A percentile compares a stretch with the other conserved stretches of the same genome.
phyloP scores from a whole-genome alignment of 2,113 vertebrate genomes.

The Leucopsar rothschildi region DNA sequence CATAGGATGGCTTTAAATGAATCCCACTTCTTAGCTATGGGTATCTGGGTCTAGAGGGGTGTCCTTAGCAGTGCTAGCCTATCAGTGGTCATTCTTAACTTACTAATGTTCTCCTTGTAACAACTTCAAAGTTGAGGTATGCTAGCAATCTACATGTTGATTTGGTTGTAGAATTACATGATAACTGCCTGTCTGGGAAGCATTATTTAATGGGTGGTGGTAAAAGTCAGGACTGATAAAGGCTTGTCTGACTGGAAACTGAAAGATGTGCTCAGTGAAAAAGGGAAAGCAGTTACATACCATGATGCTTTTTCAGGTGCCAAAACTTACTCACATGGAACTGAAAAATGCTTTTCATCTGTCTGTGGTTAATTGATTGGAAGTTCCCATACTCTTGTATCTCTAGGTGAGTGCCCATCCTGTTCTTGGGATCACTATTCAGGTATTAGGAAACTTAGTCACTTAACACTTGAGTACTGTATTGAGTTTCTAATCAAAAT shows the following conservation, averaged over 20 bases:
- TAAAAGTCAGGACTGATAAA: neutral
- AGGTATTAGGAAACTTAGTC: neutral
- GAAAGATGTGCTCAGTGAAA: neutral
- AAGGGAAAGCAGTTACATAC: neutral
- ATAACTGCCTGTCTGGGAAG: neutral
- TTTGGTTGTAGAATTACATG: neutral
- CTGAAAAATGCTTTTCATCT: neutral
- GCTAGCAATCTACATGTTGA: neutral
- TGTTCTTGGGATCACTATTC: neutral
- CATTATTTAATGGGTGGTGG: neutral
- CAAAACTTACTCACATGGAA: neutral
- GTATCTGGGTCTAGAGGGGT: neutral
- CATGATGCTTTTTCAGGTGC: neutral
- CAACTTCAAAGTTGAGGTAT: neutral
- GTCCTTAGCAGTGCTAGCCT: neutral
- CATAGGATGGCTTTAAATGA: neutral
- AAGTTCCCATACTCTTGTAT: neutral
- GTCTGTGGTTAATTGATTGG: neutral
- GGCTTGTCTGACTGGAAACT: neutral
- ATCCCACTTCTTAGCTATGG: neutral
- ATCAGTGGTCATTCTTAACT: neutral
- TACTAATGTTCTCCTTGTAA: neutral
- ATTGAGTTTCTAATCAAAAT: neutral
- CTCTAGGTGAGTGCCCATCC: neutral
- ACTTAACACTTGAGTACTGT: neutral